Evolutionary conservation across 2,797 vertebrate species (phyloP), one percentile per base, ranked within the genome.

Genomic region (Labroides dimidiatus): DNA sequence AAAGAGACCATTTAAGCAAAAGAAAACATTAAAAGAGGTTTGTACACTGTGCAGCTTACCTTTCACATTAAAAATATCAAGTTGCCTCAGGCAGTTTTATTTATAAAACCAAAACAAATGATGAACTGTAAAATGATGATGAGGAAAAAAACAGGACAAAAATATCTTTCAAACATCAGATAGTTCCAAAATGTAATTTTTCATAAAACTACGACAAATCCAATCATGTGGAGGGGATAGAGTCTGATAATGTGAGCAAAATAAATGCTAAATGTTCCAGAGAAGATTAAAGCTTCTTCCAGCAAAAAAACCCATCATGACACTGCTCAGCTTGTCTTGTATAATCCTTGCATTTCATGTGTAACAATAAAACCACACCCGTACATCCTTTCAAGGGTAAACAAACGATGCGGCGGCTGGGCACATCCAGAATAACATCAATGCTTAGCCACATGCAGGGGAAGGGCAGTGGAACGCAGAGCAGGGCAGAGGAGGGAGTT

Each of bases 321-420:
- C 3, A 3, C 55, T 2, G n/a, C 50, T 23, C 4, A 44, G 50
- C 43, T 52, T 61, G 54, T 68, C 23, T 48, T 50, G 65, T 55
- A 54, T 63, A 73, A 66, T 70, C 30, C 66, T 41, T 20, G 45
- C 16, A 62, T 72, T 73, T 74, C 33, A 73, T 51, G 76, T 10
- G 12, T 7, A 52, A 84, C 61, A 80, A 50, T 65, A 74, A 87
- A 85, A 73, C 69, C 73, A 53, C 84, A 67, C 74, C 81, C 65
- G 6, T 44, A 6, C 24, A 51, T 67, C 68, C 74, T 58, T n/a
- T 57, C 37, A 55, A 41, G 50, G 57, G 78, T 63, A 78, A 87
- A 80, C 62, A 78, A 55, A 86, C 55, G 76, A 81, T 55, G 41
- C 69, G 79, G 66, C 61, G 68, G 82, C 72, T 10, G 72, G 69